phyloP scores from a whole-genome alignment of 2,113 vertebrate species.

The Thalassarche chlororhynchos region DNA sequence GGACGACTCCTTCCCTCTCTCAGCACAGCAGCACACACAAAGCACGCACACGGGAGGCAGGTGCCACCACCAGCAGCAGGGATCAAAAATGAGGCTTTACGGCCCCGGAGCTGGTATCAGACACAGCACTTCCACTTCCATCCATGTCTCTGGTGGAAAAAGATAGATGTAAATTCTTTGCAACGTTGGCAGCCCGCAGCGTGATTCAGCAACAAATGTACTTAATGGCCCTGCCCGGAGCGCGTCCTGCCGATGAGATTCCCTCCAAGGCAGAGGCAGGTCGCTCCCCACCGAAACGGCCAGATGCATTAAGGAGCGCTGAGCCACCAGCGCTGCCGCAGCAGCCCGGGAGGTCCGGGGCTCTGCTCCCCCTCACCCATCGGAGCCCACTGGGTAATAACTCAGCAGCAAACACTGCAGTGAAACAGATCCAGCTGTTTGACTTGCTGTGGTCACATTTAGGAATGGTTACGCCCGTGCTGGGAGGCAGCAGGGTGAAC shows the following conservation, averaged over 20 bases:
- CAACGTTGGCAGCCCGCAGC: not conserved
- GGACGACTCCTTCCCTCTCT: not conserved
- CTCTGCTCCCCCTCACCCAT: not conserved
- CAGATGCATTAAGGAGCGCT: accelerated
- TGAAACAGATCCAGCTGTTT: not conserved
- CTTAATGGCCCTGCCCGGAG: not conserved
- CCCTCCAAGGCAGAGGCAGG: not conserved
- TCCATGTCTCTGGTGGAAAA: not conserved
- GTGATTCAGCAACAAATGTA: not conserved
- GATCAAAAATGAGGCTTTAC: not conserved
- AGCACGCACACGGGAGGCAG: not conserved
- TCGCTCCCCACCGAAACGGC: accelerated
- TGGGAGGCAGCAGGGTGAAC: not conserved
- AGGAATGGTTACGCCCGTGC: accelerated
- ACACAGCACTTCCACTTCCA: not conserved
- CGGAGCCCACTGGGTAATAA: not conserved
- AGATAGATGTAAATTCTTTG: not conserved
- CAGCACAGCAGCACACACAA: not conserved
- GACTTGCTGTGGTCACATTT: not conserved
- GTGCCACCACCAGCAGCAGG: not conserved
- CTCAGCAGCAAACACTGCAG: not conserved
- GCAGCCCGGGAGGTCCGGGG: too few relatives aligned
- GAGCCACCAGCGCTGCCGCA: not conserved
- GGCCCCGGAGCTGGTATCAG: not conserved
- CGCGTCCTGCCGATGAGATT: not conserved